These are phyloP conservation scores for Homarus americanus DNA, from an alignment of 1,140 invertebrate species.

Conservation along the genomic window DNA sequence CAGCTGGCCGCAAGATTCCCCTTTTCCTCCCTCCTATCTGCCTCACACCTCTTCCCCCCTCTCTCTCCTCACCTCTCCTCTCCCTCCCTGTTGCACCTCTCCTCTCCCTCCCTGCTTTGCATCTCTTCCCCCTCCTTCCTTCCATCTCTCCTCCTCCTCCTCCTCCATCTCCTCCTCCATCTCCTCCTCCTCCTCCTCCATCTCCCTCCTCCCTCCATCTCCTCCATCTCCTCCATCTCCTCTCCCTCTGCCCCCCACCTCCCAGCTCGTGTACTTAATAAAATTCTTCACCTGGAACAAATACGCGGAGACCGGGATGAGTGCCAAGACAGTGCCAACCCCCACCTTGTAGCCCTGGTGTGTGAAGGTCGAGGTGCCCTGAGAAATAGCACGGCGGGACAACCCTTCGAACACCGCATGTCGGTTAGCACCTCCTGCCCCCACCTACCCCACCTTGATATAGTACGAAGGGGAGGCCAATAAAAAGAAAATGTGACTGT, in stretches of 20 bases:
- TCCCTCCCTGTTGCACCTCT: neutral
- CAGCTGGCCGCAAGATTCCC: neutral
- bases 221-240: neutral
- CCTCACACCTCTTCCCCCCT: neutral
- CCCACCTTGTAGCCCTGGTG: neutral
- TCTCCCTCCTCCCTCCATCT: neutral
- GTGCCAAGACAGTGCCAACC: neutral
- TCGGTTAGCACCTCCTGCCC: constrained; percentile 10
- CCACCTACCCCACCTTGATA: constrained; percentile 43
- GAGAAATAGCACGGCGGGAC: neutral
- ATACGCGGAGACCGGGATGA: neutral
- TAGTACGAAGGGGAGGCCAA: constrained; percentile 60
- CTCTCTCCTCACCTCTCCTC: neutral
- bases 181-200: constrained; percentile 1
- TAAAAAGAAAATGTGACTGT: constrained; percentile 66
- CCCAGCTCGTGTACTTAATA: constrained; percentile 29
- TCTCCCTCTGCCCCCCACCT: neutral
- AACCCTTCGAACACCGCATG: neutral
- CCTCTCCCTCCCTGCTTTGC: neutral
- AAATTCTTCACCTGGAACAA: constrained; percentile 50
- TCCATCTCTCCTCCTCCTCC: neutral
- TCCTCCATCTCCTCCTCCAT: neutral
- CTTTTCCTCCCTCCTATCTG: neutral
- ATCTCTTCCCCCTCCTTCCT: neutral
- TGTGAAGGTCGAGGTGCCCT: neutral